Evolutionary conservation across 2,797 vertebrate genomes (phyloP).

Genomic region (Acrossocheilus fasciatus): DNA sequence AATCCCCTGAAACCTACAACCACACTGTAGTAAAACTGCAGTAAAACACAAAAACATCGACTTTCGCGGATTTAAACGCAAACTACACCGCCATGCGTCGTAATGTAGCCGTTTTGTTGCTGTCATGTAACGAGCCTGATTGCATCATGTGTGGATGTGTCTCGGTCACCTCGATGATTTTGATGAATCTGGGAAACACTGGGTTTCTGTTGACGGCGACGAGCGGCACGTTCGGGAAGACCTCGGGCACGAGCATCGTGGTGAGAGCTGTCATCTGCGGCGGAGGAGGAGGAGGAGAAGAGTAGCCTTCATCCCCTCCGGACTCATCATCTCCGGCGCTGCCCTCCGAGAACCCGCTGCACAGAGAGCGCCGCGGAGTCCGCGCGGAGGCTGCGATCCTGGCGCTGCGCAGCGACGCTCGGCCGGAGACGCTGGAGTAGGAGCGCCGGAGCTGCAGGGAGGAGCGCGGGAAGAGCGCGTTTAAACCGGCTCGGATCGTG

Average conservation of each 20-base stretch:
- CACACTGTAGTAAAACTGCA: no score
- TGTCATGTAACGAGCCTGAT: not conserved
- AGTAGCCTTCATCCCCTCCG: conserved; percentile 71
- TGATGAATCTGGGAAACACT: conserved; percentile 95
- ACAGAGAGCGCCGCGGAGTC: conserved; percentile 62
- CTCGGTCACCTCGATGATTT: conserved; percentile 92
- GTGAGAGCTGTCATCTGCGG: conserved; percentile 90
- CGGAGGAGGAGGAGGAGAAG: conserved; percentile 61
- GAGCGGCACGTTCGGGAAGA: conserved; percentile 92
- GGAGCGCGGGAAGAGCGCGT: not conserved
- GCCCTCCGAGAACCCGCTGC: conserved; percentile 75
- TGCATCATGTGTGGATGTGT: not conserved
- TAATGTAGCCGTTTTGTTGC: accelerated
- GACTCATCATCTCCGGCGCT: conserved; percentile 70
- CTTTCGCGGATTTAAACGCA: no score
- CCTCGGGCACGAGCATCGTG: conserved; percentile 90
- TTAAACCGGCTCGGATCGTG: conserved; percentile 20
- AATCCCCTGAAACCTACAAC: conserved; percentile 18
- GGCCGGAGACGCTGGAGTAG: conserved; percentile 47
- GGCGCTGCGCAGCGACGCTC: conserved; percentile 31
- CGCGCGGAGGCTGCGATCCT: conserved; percentile 53
- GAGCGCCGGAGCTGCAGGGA: conserved; percentile 28
- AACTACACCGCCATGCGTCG: not conserved
- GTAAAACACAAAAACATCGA: no score
- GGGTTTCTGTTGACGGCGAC: conserved; percentile 91